Base-by-base conservation (phyloP, 2,113 vertebrate genomes). In the Channa argus region DNA sequence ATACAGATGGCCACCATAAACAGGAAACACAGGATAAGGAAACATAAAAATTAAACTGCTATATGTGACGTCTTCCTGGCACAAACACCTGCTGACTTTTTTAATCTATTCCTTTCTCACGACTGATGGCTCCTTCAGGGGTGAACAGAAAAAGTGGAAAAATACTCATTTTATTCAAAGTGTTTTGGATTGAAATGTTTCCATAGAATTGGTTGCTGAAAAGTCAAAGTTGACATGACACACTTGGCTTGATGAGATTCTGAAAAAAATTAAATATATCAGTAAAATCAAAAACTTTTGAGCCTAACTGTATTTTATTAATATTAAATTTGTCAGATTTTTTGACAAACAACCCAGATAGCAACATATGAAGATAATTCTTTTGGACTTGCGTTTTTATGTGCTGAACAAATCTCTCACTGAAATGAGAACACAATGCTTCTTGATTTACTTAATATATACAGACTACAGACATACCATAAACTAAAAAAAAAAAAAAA, bases 21-120 rank as follows among this genome's bases (percentile, higher is more conserved):
- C 85, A 85, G 90, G 88, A 89, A 52, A 64, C 67, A 64, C 46
- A 69, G 15, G 53, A 79, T 46, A 55, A 86, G 84, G 84, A 88
- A 86, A 62, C 78, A 67, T 62, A 63, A 67, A 77, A 41, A 68
- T 71, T 6, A 50, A 55, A 76, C 45, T 62, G 74, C 51, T 46
- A 11, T 37, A 43, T 60, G 56, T 37, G 24, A 43, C 72, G 71
- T 78, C 73, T 66, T 74, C 70, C 80, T 69, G 73, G 15, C 50
- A 39, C 3, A 2, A 77, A 65, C 73, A 83, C 71, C 69, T 87
- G 78, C 74, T 67, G 34, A 2, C 34, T 66, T 52, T 69, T 63
- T 39, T 38, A 37, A 52, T 61, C 38, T 34, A 41, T 72, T 78
- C 59, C n/a, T 74, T 66, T 61, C n/a, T 69, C 53, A 45, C 37